Conservation (phyloP, 2,113 vertebrate species). For the Saccopteryx leptura region DNA sequence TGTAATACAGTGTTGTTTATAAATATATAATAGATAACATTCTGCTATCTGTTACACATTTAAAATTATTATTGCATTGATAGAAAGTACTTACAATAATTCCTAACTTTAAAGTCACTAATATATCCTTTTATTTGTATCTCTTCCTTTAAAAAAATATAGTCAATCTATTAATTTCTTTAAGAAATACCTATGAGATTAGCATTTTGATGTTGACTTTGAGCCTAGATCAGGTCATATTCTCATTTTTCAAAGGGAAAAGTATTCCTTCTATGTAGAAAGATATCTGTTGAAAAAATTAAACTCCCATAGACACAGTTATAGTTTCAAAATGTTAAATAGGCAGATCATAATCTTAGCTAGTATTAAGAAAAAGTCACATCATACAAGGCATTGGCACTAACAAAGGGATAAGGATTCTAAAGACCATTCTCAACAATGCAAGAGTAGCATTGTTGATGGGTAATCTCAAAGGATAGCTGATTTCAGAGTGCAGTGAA, state of each 20-base stretch:
- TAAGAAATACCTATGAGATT: neutral
- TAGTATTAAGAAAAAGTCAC: slow-evolving; percentile 38
- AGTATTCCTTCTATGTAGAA: neutral
- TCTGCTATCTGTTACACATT: neutral
- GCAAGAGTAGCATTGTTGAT: neutral
- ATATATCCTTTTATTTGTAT: neutral
- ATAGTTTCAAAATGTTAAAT: slow-evolving; percentile 59
- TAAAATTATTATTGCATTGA: neutral
- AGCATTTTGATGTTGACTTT: slow-evolving; percentile 48
- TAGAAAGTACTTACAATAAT: neutral
- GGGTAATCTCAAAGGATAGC: neutral
- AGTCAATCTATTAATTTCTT: neutral
- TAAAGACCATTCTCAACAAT: slow-evolving; percentile 22
- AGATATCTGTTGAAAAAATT: slow-evolving; percentile 44
- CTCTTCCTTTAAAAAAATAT: slow-evolving; percentile 41
- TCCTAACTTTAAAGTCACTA: slow-evolving; percentile 8
- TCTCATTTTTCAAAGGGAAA: slow-evolving; percentile 59
- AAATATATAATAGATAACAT: neutral
- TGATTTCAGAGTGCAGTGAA: neutral
- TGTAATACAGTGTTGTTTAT: neutral
- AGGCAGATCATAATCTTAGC: neutral
- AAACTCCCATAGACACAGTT: slow-evolving; percentile 27
- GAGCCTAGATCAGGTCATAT: slow-evolving; percentile 30
- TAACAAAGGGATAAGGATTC: neutral
- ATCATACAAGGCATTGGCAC: neutral